Evolutionary conservation across 2,888 invertebrate species (phyloP), one percentile per base, ranked within the genome.

Genomic region (Rutpela maculata): DNA sequence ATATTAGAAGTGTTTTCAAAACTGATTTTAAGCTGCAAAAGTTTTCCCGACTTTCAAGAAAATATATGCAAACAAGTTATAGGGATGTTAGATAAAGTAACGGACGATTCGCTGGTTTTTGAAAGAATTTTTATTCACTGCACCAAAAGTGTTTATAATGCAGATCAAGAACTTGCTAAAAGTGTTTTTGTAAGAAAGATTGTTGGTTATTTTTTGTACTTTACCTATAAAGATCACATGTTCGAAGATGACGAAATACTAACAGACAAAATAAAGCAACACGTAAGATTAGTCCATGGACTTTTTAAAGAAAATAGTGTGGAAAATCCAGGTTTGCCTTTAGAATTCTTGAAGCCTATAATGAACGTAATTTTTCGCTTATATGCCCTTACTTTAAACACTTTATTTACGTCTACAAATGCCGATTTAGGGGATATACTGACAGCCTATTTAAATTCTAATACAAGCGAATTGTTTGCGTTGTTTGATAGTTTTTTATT

Each of bases 1-100:
- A 93, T 93, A 87, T 91, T 94, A 83, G 93, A 95, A 75, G 91
- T 93, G 83, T 91, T 95, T 76, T 92, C 93, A 67, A 93, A 92
- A 89, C 90, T 96, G 75, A 91, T 95, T 75, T 89, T 93, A 74
- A 90, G 91, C 38, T 91, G 91, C 81, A 91, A 92, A 82, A 92
- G 92, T 63, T 89, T 91, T 43, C 87, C 88, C 56, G 90, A 91
- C 71, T 94, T 94, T 87, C 89, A 92, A n/a, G 83, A 83, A 60
- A 92, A 91, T 81, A 91, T 93, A 73, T 91, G 90, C 82, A 84
- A 87, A 60, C 93, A 94, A 88, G 83, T 94, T 18, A 84, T 90
- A 15, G 87, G 90, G 75, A 90, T 93, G 69, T 50, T 86, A 59
- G 76, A 84, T 68, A 81, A 81, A 74, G 68, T 78, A 12, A 59